Base-by-base conservation (phyloP, 1,140 invertebrate species). In the Tigriopus japonicus region DNA sequence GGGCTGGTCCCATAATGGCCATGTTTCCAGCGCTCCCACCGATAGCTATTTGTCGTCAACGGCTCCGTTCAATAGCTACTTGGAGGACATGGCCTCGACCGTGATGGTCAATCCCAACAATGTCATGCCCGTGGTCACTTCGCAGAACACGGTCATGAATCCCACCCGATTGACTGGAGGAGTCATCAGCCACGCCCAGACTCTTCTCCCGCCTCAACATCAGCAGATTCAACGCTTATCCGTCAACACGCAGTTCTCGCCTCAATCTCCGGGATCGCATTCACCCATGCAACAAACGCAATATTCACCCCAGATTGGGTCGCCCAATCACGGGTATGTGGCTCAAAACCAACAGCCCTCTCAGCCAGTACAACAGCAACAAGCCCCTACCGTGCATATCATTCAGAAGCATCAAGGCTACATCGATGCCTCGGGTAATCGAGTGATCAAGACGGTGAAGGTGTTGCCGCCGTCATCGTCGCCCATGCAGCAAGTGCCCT, bases 81-180 rank as follows among this genome's bases (percentile, higher is more conserved):
- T 82, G 61, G 84, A 86, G 68, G 77, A 85, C 63, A 80, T 81
- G 1, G 80, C 80, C 23, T 81, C 85, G 64, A 79, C 79, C 0
- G 75, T 81, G 42, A 83, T 83, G 78, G 83, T 87, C 1, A 85
- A 86, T 71, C 84, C 84, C 1, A 85, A 83, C 65, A 82, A 82
- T 24, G 76, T 80, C 49, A 79, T 81, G 68, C 78, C 78, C 0
- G 75, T 78, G 63, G 74, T 77, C 49, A 23, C 13, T 19, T 45
- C 19, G 59, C 52, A n/a, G 54, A 55, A 23, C 65, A 40, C 17
- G 58, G 28, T 35, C 28, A 35, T 35, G 28, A 35, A 35, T 9
- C 9, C 28, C 3, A 9, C 28, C 9, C 28, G 9, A 35, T 35
- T 35, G 28, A n/a, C n/a, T n/a, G 28, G 28, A 3, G 42, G 42